Percentiles rank a stretch among this genome's conserved stretches.
These are phyloP conservation scores for Volucella bombylans DNA, from an alignment of 2,888 invertebrate species.

Conservation along the genomic window DNA sequence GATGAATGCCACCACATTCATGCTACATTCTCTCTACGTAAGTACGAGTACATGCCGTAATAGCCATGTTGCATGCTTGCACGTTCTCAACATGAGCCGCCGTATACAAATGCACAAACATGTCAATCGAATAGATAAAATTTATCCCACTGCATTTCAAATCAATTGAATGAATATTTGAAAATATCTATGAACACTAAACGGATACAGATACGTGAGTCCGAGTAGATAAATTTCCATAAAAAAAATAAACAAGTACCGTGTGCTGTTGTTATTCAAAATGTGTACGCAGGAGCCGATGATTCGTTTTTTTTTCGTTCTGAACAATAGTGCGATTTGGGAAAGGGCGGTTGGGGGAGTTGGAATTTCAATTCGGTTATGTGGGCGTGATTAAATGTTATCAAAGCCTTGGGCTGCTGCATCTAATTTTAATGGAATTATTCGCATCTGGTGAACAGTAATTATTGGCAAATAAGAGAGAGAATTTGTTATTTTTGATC, in stretches of 20 bases:
- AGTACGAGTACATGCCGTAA: neutral
- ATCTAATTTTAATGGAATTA: too few relatives aligned
- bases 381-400: too few relatives aligned
- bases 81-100: neutral
- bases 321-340: too few relatives aligned
- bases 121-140: conserved; percentile 24
- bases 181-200: conserved; percentile 12
- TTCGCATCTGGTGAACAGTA: too few relatives aligned
- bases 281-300: too few relatives aligned
- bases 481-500: too few relatives aligned
- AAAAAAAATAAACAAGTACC: conserved; percentile 13
- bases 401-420: too few relatives aligned
- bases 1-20: conserved; percentile 37
- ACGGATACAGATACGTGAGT: too few relatives aligned
- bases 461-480: too few relatives aligned
- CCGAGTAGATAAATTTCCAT: conserved; percentile 5
- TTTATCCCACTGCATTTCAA: conserved; percentile 51
- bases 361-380: too few relatives aligned
- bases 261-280: neutral
- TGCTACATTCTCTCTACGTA: neutral
- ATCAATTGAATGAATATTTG: conserved; percentile 59
- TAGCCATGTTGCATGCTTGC: neutral
- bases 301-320: too few relatives aligned
- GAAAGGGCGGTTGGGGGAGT: too few relatives aligned
- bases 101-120: neutral